Conservation (phyloP, 2,888 invertebrate genomes). For the Leucania comma region DNA sequence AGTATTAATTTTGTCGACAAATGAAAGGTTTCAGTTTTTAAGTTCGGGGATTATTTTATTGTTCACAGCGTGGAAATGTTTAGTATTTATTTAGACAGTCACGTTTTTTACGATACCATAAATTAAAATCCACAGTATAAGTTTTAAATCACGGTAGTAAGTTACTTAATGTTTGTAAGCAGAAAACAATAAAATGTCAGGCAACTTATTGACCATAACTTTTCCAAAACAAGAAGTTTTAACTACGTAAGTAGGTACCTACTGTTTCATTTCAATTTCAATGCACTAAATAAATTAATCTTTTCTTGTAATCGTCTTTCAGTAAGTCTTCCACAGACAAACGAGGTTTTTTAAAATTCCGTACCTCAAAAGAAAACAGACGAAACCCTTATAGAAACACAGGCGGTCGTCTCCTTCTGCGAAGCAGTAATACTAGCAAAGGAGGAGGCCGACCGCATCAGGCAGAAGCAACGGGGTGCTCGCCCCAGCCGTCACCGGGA, state of each 20-base stretch:
- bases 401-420: too few species aligned
- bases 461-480: too few species aligned
- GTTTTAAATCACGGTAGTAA: conserved; percentile 30
- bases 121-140: conserved; percentile 24
- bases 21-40: conserved; percentile 28
- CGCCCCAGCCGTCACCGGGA: too few species aligned
- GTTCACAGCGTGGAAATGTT: conserved; percentile 29
- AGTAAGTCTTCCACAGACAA: too few species aligned
- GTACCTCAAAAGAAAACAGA: too few species aligned
- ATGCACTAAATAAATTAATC: neutral
- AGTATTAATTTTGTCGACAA: conserved; percentile 46
- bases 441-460: too few species aligned
- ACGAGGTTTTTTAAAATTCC: too few species aligned
- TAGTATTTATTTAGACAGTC: conserved; percentile 53
- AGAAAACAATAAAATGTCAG: conserved; percentile 29
- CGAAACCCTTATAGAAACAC: too few species aligned
- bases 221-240: neutral
- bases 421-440: too few species aligned
- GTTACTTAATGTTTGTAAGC: conserved; percentile 13
- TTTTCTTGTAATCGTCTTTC: neutral
- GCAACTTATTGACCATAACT: neutral
- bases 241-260: too few species aligned
- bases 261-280: neutral
- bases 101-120: conserved; percentile 43
- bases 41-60: conserved; percentile 26